Conservation (phyloP, 2,113 vertebrate genomes). For the Nothoprocta perdicaria region DNA sequence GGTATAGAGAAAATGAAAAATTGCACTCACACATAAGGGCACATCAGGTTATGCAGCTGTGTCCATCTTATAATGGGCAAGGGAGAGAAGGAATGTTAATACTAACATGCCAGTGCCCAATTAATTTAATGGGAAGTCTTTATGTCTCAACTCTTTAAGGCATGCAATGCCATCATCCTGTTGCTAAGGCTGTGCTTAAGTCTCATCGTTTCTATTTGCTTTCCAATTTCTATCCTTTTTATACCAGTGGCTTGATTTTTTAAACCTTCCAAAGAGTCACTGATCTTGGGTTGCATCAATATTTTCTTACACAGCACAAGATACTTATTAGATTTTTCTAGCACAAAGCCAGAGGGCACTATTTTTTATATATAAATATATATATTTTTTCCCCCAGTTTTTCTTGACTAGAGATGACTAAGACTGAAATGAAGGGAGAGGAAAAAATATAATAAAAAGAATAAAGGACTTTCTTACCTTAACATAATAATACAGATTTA, state of each 20-base stretch:
- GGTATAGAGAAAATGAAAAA: background rate
- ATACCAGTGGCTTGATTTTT: background rate
- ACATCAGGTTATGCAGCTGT: background rate
- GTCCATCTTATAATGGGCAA: background rate
- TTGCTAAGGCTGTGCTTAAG: background rate
- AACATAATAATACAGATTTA: background rate
- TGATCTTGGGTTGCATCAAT: background rate
- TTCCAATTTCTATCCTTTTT: background rate
- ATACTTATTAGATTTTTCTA: background rate
- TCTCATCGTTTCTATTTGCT: background rate
- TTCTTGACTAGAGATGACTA: background rate
- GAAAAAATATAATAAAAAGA: background rate
- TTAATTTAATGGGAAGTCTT: background rate
- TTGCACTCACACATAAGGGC: background rate
- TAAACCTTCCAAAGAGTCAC: background rate
- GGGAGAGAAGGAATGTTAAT: background rate
- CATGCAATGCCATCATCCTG: background rate
- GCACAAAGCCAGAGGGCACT: slow-evolving; percentile 59
- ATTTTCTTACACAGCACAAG: background rate
- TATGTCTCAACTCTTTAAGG: background rate
- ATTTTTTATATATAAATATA: background rate
- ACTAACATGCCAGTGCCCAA: background rate
- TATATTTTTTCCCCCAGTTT: background rate
- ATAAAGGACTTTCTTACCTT: slow-evolving; percentile 25
- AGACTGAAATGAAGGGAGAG: background rate